A percentile compares a stretch with the other conserved stretches of the same genome.
Evolutionary conservation across 2,797 vertebrate species (phyloP).

Genomic region (Myotis pilosus): DNA sequence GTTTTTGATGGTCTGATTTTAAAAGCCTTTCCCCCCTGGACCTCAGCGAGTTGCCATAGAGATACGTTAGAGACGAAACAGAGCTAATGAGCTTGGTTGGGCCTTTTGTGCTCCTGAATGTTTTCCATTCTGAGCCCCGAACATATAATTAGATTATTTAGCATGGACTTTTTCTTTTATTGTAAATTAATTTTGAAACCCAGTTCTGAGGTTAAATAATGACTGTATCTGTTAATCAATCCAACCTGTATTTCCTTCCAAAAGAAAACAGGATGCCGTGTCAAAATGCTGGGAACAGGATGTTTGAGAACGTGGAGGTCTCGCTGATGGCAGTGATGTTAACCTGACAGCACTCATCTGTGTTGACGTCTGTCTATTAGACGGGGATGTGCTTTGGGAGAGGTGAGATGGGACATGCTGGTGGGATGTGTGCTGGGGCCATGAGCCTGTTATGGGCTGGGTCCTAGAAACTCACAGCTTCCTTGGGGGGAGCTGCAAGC

Average conservation of each 20-base stretch:
- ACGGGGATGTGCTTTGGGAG: background rate
- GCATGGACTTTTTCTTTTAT: constrained; percentile 58
- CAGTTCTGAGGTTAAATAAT: constrained; percentile 82
- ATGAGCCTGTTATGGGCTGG: background rate
- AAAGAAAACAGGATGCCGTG: constrained; percentile 70
- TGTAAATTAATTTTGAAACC: constrained; percentile 82
- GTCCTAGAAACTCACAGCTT: background rate
- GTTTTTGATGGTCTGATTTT: constrained; percentile 69
- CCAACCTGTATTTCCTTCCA: constrained; percentile 80
- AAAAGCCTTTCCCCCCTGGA: constrained; percentile 58
- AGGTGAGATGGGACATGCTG: background rate
- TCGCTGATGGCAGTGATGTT: background rate
- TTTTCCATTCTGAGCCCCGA: constrained; percentile 82
- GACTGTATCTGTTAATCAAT: constrained; percentile 80
- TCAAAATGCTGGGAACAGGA: constrained; percentile 24
- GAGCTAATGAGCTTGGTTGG: constrained; percentile 79
- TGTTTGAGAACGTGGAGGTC: constrained; percentile 49
- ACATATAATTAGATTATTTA: constrained; percentile 85
- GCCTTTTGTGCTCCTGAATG: constrained; percentile 81
- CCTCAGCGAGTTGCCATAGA: constrained; percentile 75
- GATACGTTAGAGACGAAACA: constrained; percentile 75
- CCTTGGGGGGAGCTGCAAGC: no score
- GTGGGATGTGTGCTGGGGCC: background rate
- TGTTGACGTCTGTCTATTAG: background rate
- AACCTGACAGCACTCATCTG: background rate